Conservation (phyloP, 2,888 invertebrate species). For the Cryptus armator region DNA sequence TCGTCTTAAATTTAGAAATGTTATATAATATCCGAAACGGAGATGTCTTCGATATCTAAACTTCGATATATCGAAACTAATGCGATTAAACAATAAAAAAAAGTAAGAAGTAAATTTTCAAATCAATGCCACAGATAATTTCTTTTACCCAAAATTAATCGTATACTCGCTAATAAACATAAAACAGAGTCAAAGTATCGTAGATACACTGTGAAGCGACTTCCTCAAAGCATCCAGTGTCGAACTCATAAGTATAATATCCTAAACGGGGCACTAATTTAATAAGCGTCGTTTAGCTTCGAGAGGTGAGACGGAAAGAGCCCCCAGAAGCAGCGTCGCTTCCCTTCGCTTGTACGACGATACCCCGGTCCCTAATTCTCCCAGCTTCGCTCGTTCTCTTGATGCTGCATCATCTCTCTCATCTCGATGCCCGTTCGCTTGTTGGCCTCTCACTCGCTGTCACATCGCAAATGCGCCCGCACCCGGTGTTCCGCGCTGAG, state of each 20-base stretch:
- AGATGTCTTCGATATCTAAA: no score
- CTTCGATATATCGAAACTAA: no score
- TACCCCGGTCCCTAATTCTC: conserved; percentile 55
- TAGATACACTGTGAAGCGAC: neutral
- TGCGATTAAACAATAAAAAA: no score
- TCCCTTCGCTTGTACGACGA: conserved; percentile 39
- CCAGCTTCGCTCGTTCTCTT: conserved; percentile 53
- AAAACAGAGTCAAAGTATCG: conserved; percentile 11
- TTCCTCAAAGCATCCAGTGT: conserved; percentile 1
- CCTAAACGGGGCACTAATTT: conserved; percentile 73
- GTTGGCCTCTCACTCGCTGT: conserved; percentile 74
- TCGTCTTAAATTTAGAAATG: no score
- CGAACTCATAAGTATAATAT: conserved; percentile 36
- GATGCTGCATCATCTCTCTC: conserved; percentile 45
- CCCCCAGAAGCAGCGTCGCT: conserved; percentile 40
- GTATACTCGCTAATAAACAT: neutral
- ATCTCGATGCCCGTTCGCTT: conserved; percentile 65
- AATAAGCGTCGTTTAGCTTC: conserved; percentile 74
- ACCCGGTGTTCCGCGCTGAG: conserved; percentile 70
- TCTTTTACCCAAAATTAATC: neutral
- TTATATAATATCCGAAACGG: no score
- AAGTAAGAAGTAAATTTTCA: neutral
- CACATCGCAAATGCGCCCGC: conserved; percentile 78
- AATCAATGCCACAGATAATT: neutral
- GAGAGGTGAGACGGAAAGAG: conserved; percentile 54